Evolutionary conservation across 2,113 vertebrate genomes (phyloP).

Genomic region (Protomyctophum bolini): DNA sequence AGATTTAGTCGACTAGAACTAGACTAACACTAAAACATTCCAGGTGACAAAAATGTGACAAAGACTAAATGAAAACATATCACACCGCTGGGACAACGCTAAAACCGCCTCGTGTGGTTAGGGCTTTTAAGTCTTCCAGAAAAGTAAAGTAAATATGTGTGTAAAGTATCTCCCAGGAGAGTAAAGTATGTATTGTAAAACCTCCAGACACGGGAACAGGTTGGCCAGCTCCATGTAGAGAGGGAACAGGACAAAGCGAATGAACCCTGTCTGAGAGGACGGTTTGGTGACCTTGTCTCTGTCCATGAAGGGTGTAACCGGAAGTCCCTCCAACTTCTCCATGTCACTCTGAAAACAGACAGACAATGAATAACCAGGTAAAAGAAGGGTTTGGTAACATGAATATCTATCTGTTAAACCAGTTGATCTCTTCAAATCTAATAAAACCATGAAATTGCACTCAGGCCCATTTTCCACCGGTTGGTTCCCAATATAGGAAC

Average conservation of each 20-base stretch:
- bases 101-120: neutral
- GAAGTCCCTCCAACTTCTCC: constrained; percentile 84
- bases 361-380: neutral
- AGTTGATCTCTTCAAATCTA: no score
- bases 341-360: constrained; percentile 75
- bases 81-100: no score
- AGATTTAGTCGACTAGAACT: no score
- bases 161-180: no score
- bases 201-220: constrained; percentile 82
- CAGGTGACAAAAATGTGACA: no score
- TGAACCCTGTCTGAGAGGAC: constrained; percentile 82
- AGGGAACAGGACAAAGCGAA: constrained; percentile 80
- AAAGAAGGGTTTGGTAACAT: neutral
- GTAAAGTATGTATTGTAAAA: constrained; percentile 16
- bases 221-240: constrained; percentile 81
- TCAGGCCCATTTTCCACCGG: no score
- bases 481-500: no score
- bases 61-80: no score
- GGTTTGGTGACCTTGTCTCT: constrained; percentile 83
- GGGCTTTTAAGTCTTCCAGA: neutral
- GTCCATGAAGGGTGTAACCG: constrained; percentile 84
- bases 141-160: no score
- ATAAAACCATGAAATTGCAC: no score
- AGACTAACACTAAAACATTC: no score
- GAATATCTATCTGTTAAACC: no score